Conservation (phyloP, 2,888 invertebrate species). For the Cosmia trapezina region DNA sequence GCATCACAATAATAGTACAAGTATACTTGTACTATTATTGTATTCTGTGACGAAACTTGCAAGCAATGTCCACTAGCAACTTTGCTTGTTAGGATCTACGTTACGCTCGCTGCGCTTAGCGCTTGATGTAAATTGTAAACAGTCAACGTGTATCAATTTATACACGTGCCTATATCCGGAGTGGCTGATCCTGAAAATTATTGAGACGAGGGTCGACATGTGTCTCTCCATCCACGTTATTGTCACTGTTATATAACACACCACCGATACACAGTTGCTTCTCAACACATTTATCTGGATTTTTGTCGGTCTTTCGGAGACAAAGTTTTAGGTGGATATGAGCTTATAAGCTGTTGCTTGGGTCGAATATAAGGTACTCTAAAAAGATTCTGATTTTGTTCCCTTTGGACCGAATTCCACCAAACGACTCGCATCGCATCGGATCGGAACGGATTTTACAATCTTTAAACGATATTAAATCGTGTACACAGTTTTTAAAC, state of each 20-base stretch:
- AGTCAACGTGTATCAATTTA: slow-evolving; percentile 27
- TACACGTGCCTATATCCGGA: slow-evolving; percentile 21
- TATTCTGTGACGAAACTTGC: neutral
- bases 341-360: slow-evolving; percentile 11
- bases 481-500: too few relatives aligned
- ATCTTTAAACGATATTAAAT: too few relatives aligned
- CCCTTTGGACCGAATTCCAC: neutral
- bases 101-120: neutral
- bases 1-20: too few relatives aligned
- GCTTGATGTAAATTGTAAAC: slow-evolving; percentile 1
- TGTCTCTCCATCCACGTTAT: slow-evolving; percentile 75
- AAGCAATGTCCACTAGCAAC: neutral
- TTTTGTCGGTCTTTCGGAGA: neutral
- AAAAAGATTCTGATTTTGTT: neutral
- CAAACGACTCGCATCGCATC: too few relatives aligned
- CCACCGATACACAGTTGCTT: slow-evolving; percentile 23
- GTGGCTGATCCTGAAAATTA: slow-evolving; percentile 60
- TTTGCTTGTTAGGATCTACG: slow-evolving; percentile 1
- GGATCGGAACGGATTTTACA: too few relatives aligned
- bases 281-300: slow-evolving; percentile 6
- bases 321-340: neutral
- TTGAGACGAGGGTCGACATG: slow-evolving; percentile 80
- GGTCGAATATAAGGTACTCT: neutral
- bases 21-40: too few relatives aligned
- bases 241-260: slow-evolving; percentile 62